Evolutionary conservation across 2,888 invertebrate species (phyloP), one percentile per base, ranked within the genome.

Genomic region (Cosmopolites sordidus): DNA sequence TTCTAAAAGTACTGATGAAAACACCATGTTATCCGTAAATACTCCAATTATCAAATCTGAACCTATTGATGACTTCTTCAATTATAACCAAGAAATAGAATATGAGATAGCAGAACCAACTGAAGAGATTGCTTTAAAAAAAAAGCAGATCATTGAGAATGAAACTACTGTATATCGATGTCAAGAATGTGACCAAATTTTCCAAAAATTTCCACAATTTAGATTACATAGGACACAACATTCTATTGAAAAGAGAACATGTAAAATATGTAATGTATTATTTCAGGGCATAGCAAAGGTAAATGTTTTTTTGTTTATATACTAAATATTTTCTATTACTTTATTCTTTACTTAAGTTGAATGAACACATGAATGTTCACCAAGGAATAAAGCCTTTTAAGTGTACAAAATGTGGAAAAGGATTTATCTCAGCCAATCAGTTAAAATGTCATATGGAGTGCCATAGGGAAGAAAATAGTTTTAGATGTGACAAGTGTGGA

Each of bases 351-450:
- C 49, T 56, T 39, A 39, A 57, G 56, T 50, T 69, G 16, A 61
- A 65, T 40, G 65, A 65, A 27, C 69, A 69, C 51, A 58, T 65
- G 50, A 66, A 67, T 46, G 56, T 59, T 37, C 69, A 69, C 52
- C 59, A 65, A 42, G 67, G 67, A 2, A 38, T 65, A 8, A 68
- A 64, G 57, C 67, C 67, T 1, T 66, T 60, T 42, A 63, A 64
- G 43, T 69, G 69, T 51, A 58, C 59, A n/a, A 57, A 63, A 43
- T 69, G 69, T 50, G 61, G 56, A 8, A 69, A 66, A 50, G 55
- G 58, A 17, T 69, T 68, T 51, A 53, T 62, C 6, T 65, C 66
- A 2, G 60, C 62, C 40, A 59, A 66, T 49, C 65, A 67, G 42
- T 52, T 68, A 16, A 66, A 65, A 50, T 55, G 66, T 17, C 69